phyloP scores from a whole-genome alignment of 2,113 vertebrate genomes.

The Syngnathus floridae region DNA sequence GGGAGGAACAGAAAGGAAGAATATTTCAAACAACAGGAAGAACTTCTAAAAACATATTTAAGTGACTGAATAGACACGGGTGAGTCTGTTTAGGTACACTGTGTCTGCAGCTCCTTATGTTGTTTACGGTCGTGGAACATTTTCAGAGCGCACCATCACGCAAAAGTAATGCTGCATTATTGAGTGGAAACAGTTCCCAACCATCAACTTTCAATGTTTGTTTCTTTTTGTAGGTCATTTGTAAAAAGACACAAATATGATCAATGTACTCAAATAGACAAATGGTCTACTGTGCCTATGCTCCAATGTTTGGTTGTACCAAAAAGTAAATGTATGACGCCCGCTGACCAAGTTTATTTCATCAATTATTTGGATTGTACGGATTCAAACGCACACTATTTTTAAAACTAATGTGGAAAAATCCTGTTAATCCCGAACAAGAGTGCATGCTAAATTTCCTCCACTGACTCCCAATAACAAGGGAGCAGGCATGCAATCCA shows the following conservation, averaged over 20 bases:
- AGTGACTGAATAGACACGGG: background rate
- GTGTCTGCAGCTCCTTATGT: background rate
- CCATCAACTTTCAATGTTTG: background rate
- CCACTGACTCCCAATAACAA: background rate
- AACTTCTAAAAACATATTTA: conserved; percentile 1
- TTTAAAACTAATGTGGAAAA: conserved; percentile 8
- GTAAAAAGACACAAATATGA: background rate
- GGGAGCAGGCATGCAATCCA: conserved; percentile 9
- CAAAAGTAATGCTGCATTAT: background rate
- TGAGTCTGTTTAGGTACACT: background rate
- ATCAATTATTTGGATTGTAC: background rate
- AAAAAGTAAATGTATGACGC: background rate
- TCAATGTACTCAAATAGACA: background rate
- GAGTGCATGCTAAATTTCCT: background rate
- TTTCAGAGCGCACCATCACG: background rate
- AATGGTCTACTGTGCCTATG: background rate
- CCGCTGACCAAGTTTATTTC: background rate
- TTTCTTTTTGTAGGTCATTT: background rate
- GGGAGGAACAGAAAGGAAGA: background rate
- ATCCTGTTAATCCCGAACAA: background rate
- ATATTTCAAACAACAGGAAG: background rate
- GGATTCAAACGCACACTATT: background rate
- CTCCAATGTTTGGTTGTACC: background rate
- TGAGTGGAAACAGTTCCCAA: background rate
- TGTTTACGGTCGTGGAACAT: background rate